Evolutionary conservation across 2,113 vertebrate species (phyloP), one percentile per base, ranked within the genome.

Genomic region (Channa maculata): DNA sequence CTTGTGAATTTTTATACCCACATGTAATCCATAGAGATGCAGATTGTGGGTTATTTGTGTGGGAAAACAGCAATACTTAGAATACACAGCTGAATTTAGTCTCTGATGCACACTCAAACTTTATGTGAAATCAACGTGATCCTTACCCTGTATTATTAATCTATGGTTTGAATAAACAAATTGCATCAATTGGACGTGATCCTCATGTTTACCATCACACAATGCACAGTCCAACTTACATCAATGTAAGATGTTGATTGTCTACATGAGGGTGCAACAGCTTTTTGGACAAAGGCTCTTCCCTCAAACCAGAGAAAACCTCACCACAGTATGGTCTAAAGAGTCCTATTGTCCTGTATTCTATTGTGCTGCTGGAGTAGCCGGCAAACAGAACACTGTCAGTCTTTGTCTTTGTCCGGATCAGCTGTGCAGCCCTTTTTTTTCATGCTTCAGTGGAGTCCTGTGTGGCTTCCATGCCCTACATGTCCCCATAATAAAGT

Each of bases 281-380:
- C 70, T 78, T 64, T 77, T 72, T 65, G 84, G 86, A 94, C 93
- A 94, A 94, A 90, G 87, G 89, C 79, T 69, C 11, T 65, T 77
- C 88, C 86, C 86, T 83, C 80, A 85, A 91, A 89, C 83, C 54
- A 71, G 80, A 85, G 86, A 86, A 24, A 92, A 77, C 85, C 84
- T 88, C 53, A 36, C 82, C 79, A 82, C 78, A 86, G 57, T 74
- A 49, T 63, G 80, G 92, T 91, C 92, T 89, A 93, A 87, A 86
- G 84, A 90, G 78, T 66, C 62, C 90, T 82, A 92, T 94, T 95
- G 93, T 95, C 88, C 90, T 33, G 11, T 46, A 82, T 34, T 89
- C 86, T 79, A 94, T 95, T 94, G 93, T 95, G 85, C 80, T 82
- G 54, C 41, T 55, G 71, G 93, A 93, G 91, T 77, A 89, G 90